Base-by-base conservation (phyloP, 1,140 invertebrate genomes). In the Caenorhabditis briggsae region DNA sequence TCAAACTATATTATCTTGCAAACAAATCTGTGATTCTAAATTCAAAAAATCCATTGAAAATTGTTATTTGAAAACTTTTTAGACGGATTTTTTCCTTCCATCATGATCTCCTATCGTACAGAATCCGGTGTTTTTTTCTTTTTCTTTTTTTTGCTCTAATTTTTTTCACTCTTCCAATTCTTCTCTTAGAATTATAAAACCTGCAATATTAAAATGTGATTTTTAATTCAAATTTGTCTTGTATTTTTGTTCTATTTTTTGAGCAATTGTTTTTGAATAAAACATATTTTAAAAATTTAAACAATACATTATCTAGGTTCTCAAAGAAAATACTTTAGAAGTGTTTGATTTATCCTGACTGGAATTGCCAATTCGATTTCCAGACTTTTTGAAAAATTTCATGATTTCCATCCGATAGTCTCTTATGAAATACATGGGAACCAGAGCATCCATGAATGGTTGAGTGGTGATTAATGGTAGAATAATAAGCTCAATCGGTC, bases 121-220 rank as follows among this genome's bases (percentile, higher is more conserved):
- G 33, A 70, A 9, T 70, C 65, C 65, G 65, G 65, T 70, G 65
- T 70, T 46, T 18, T 18, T 18, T n/a, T 8, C 18, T n/a, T 8
- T n/a, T n/a, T 58, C 14, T n/a, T 8, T 58, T 8, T 20, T 8
- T n/a, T n/a, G n/a, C n/a, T 18, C 56, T n/a, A 2, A n/a, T 20
- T n/a, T 58, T 58, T 41, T 9, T 64, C 7, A 16, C 33, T 11
- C 11, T 41, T 2, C 61, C 11, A 33, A 20, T 46, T 41, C 3
- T 70, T 18, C 12, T 46, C 8, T 43, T 46, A 33, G 3, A 33
- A 33, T 33, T 33, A 2, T 33, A 33, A 33, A 33, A 33, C 46
- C 33, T 33, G 65, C 65, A 70, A 70, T 70, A 70, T 70, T 41
- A 11, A 70, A 70, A 46, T 70, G 65, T 70, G 65, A 70, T 70